These are phyloP conservation scores for Cetonia aurata DNA, from an alignment of 2,888 invertebrate species.

Conservation along the genomic window DNA sequence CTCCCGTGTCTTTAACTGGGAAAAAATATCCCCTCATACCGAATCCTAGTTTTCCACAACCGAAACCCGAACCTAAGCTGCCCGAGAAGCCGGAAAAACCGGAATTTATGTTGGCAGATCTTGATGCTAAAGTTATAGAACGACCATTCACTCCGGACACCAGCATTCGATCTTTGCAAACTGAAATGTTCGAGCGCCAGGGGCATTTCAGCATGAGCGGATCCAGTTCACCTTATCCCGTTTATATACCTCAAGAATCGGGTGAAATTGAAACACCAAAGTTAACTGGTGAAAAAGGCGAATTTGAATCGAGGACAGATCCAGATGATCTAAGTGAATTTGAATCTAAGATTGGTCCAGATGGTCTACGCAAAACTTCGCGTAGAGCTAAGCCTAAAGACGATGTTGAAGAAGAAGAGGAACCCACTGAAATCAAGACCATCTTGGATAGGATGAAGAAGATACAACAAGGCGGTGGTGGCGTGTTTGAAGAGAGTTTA, in stretches of 20 bases:
- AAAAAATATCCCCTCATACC: slow-evolving; percentile 55
- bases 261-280: slow-evolving; percentile 12
- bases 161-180: slow-evolving; percentile 59
- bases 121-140: slow-evolving; percentile 56
- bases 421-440: slow-evolving; percentile 51
- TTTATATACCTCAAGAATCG: slow-evolving; percentile 58
- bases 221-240: slow-evolving; percentile 59
- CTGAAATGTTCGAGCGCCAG: slow-evolving; percentile 63
- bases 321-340: slow-evolving; percentile 8
- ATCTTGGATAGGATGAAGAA: slow-evolving; percentile 55
- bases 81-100: slow-evolving; percentile 51
- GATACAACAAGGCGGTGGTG: slow-evolving; percentile 45
- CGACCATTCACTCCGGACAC: slow-evolving; percentile 53
- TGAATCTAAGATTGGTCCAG: too few species aligned
- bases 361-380: too few species aligned
- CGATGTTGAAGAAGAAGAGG: slow-evolving; percentile 49
- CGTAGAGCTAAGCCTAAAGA: slow-evolving; percentile 15
- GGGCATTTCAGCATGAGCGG: slow-evolving; percentile 64
- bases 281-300: slow-evolving; percentile 43
- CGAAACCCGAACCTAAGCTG: background rate
- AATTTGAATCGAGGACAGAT: slow-evolving; percentile 4
- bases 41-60: slow-evolving; percentile 15
- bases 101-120: slow-evolving; percentile 59
- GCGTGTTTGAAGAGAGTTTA: slow-evolving; percentile 31
- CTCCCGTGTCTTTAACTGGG: slow-evolving; percentile 55